phyloP scores from a whole-genome alignment of 2,797 vertebrate species.

The Arctocebus calabarensis region DNA sequence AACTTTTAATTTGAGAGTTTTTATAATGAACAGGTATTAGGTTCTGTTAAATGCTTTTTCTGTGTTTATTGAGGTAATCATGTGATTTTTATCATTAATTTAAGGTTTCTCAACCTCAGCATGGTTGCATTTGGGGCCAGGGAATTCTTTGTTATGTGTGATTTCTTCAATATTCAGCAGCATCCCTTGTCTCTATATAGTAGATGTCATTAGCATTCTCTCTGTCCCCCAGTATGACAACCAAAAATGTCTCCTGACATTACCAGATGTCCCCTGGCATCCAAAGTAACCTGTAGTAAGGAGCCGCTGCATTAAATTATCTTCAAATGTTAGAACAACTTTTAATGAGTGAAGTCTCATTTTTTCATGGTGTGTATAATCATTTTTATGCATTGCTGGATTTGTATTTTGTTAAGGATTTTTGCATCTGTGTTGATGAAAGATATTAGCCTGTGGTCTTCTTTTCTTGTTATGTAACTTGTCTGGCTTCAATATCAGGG shows the following conservation, averaged over 20 bases:
- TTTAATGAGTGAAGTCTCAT: background rate
- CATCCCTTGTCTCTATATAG: background rate
- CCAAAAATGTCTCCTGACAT: background rate
- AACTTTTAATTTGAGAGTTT: background rate
- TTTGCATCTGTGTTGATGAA: background rate
- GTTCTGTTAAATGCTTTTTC: background rate
- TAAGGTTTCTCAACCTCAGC: background rate
- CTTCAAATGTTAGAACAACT: background rate
- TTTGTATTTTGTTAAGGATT: background rate
- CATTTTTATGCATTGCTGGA: background rate
- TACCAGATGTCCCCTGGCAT: background rate
- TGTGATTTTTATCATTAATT: background rate
- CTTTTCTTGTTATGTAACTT: slow-evolving; percentile 31
- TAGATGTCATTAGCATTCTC: background rate
- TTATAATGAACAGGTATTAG: background rate
- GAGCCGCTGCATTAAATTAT: background rate
- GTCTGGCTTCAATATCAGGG: background rate
- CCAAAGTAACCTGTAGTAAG: background rate
- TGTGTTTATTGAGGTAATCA: background rate
- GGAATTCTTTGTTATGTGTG: background rate
- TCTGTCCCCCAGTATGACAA: background rate
- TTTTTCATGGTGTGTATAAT: background rate
- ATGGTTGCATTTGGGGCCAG: background rate
- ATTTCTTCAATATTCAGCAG: background rate
- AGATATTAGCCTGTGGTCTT: background rate